A percentile compares a stretch with the other conserved stretches of the same genome.
These are phyloP conservation scores for Oscheius myriophilus DNA, from an alignment of 2,888 invertebrate genomes.

Conservation along the genomic window DNA sequence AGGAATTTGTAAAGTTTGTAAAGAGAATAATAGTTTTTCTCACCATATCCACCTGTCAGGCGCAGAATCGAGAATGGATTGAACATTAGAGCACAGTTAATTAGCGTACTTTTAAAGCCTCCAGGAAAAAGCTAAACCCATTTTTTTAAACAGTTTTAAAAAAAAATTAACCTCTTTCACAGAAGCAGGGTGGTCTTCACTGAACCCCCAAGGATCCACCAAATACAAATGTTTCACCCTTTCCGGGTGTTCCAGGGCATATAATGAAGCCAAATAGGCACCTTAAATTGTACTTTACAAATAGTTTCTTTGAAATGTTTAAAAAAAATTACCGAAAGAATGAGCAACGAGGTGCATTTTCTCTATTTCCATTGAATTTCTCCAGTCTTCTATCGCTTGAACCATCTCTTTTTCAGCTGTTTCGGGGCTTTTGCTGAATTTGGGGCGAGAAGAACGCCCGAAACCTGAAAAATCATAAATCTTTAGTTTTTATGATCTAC, in stretches of 20 bases:
- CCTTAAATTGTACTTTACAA: conserved; percentile 54
- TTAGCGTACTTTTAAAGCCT: conserved; percentile 72
- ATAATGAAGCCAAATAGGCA: conserved; percentile 88
- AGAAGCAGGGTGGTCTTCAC: conserved; percentile 71
- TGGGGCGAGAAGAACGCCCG: conserved; percentile 90
- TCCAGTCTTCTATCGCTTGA: conserved; percentile 91
- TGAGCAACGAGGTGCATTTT: conserved; percentile 86
- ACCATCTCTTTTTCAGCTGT: conserved; percentile 89
- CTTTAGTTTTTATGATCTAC: no score
- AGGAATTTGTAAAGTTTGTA: no score
- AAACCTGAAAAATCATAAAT: conserved; percentile 78
- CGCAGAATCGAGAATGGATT: conserved; percentile 91
- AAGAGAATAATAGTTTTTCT: not conserved
- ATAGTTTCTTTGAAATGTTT: no score
- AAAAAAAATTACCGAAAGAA: conserved; percentile 73
- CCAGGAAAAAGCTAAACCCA: conserved; percentile 11
- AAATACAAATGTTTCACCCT: conserved; percentile 89
- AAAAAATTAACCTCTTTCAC: not conserved
- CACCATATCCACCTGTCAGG: conserved; percentile 86
- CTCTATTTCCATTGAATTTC: conserved; percentile 85
- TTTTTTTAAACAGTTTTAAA: no score
- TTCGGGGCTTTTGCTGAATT: conserved; percentile 82
- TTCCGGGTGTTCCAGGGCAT: conserved; percentile 85
- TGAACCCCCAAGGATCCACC: conserved; percentile 87
- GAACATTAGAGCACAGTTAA: conserved; percentile 82